Percentiles rank a stretch among this genome's conserved stretches.
Evolutionary conservation across 2,888 invertebrate genomes (phyloP).

Genomic region (Parelbella ahira): DNA sequence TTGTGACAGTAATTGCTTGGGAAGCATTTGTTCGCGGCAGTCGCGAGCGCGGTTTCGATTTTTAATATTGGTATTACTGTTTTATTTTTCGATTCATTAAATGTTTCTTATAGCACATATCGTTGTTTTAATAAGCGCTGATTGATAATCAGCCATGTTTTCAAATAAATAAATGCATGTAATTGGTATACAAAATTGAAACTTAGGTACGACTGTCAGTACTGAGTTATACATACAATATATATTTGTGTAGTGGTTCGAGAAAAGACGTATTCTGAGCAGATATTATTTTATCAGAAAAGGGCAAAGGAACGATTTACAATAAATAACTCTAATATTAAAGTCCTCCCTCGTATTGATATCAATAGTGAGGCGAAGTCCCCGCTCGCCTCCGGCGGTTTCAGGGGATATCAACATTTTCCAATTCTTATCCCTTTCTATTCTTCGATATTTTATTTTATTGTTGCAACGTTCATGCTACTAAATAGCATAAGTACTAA

Average conservation of each 20-base stretch:
- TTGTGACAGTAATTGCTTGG: slow-evolving; percentile 1
- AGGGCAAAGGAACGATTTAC: slow-evolving; percentile 70
- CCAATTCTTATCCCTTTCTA: slow-evolving; percentile 4
- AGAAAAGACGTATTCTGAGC: slow-evolving; percentile 33
- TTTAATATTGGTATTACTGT: too few relatives aligned
- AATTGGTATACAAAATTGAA: too few relatives aligned
- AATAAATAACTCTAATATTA: slow-evolving; percentile 79
- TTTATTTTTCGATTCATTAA: too few relatives aligned
- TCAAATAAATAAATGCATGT: too few relatives aligned
- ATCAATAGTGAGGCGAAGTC: slow-evolving; percentile 65
- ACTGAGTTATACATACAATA: slow-evolving; percentile 1
- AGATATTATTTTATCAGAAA: slow-evolving; percentile 54
- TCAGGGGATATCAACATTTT: slow-evolving; percentile 53
- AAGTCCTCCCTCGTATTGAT: slow-evolving; percentile 73
- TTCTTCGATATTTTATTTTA: neutral
- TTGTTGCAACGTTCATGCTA: too few relatives aligned
- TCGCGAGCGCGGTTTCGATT: too few relatives aligned
- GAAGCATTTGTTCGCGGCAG: too few relatives aligned
- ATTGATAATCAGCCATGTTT: too few relatives aligned
- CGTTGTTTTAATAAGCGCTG: too few relatives aligned
- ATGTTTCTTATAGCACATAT: too few relatives aligned
- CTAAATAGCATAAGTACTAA: too few relatives aligned
- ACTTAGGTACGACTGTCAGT: neutral
- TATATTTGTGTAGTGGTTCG: slow-evolving; percentile 20
- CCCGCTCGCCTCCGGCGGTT: slow-evolving; percentile 65